Percentiles rank a stretch among this genome's conserved stretches.
phyloP scores from a whole-genome alignment of 2,113 vertebrate species.

The Prinia subflava region DNA sequence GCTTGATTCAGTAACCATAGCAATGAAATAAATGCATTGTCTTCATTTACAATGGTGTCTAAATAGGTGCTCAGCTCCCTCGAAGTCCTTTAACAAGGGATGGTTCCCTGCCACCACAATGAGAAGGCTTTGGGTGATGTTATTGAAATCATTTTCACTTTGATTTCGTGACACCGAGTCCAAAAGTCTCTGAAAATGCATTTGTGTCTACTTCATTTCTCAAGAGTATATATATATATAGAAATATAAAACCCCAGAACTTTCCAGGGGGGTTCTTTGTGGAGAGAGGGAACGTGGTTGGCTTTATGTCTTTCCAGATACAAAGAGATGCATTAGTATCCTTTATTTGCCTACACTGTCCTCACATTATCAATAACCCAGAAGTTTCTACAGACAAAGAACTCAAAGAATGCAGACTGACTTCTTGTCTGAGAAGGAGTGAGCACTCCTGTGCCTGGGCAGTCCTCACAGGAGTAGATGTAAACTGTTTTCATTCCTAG shows the following conservation, averaged over 20 bases:
- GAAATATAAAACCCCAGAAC: not conserved
- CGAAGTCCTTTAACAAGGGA: slow-evolving; percentile 7
- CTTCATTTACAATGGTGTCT: slow-evolving; percentile 57
- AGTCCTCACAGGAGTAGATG: not conserved
- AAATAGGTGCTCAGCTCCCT: slow-evolving; percentile 45
- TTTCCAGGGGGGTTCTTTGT: not conserved
- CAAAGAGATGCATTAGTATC: slow-evolving; percentile 5
- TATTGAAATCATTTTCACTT: slow-evolving; percentile 28
- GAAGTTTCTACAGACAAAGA: not conserved
- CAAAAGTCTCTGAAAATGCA: not conserved
- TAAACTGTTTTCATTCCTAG: not conserved
- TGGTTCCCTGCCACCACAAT: not conserved
- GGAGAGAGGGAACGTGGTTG: not conserved
- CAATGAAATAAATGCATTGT: slow-evolving; percentile 59
- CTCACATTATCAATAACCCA: not conserved
- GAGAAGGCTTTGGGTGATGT: not conserved
- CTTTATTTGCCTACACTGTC: not conserved
- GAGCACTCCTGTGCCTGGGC: not conserved
- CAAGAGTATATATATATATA: not conserved
- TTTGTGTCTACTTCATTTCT: not conserved
- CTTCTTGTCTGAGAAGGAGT: not conserved
- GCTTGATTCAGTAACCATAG: slow-evolving; percentile 59
- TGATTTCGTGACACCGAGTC: not conserved
- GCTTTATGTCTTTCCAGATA: not conserved
- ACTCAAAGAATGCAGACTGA: not conserved